Conservation (phyloP, 2,888 invertebrate genomes). For the Hofmannophila pseudospretella region DNA sequence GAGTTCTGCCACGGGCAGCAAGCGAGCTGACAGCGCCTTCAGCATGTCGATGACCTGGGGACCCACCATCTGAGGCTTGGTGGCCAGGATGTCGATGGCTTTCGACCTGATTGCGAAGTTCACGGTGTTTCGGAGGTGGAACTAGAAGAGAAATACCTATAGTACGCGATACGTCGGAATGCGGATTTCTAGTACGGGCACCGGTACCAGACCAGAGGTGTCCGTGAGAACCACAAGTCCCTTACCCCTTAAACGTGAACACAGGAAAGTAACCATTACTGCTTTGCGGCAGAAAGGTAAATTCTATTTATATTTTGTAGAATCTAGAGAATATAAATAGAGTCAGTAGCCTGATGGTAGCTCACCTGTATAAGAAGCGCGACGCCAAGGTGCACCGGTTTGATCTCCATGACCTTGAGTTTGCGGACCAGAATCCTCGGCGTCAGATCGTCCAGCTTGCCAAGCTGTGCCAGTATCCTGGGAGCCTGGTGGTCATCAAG, state of each 20-base stretch:
- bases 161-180: too few species aligned
- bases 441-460: slow-evolving; percentile 51
- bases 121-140: slow-evolving; percentile 54
- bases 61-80: slow-evolving; percentile 55
- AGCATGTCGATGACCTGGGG: slow-evolving; percentile 50
- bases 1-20: slow-evolving; percentile 55
- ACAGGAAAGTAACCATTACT: too few species aligned
- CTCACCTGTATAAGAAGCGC: slow-evolving; percentile 51
- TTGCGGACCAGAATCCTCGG: slow-evolving; percentile 44
- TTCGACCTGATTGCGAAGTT: slow-evolving; percentile 50
- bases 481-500: slow-evolving; percentile 39
- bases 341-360: too few species aligned
- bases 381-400: slow-evolving; percentile 54
- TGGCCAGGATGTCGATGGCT: slow-evolving; percentile 41
- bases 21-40: slow-evolving; percentile 42
- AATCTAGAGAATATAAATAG: too few species aligned
- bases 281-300: too few species aligned
- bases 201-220: too few species aligned
- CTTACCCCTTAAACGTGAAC: too few species aligned
- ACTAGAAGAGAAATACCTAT: slow-evolving; percentile 36
- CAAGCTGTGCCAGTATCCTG: slow-evolving; percentile 48
- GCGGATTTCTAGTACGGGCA: too few species aligned
- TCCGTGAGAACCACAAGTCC: too few species aligned
- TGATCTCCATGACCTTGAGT: slow-evolving; percentile 44
- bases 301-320: too few species aligned